Evolutionary conservation across 2,113 vertebrate genomes (phyloP).

Genomic region (zebrafish (Danio rerio)): GRCz12tu NC_133178.1:34905501-34906000

Average conservation of each 20-base stretch:
- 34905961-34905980: too few relatives aligned
- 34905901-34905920: too few relatives aligned
- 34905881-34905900: too few relatives aligned
- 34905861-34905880: too few relatives aligned
- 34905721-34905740: background rate
- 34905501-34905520: background rate
- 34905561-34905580: constrained; percentile 11
- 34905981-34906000: too few relatives aligned
- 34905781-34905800: background rate
- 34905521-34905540: constrained; percentile 31
- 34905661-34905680: background rate
- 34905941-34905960: too few relatives aligned
- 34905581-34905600: constrained; percentile 4
- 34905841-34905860: too few relatives aligned
- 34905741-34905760: background rate
- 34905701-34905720: background rate
- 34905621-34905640: background rate
- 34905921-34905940: too few relatives aligned
- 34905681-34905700: background rate
- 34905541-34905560: constrained; percentile 40
- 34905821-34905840: too few relatives aligned
- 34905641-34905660: background rate
- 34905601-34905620: background rate
- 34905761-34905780: background rate
- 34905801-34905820: background rate